Evolutionary conservation across 2,888 invertebrate genomes (phyloP), one percentile per base, ranked within the genome.

Genomic region (Drosophila formosana): DNA sequence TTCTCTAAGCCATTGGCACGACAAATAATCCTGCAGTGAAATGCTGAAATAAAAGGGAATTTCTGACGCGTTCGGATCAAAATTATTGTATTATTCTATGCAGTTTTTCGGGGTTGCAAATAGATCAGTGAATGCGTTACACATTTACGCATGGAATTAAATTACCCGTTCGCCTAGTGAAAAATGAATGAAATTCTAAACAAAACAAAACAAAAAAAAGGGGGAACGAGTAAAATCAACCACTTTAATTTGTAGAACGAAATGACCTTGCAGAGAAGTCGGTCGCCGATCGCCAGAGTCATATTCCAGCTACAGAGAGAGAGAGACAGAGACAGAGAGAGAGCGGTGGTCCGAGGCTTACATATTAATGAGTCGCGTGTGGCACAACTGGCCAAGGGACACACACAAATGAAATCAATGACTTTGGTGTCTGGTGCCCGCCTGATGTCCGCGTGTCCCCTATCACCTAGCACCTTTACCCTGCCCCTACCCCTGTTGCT

Each of bases 321-420:
- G 28, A 18, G 26, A 50, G 23, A 45, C 3, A 41, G n/a, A 30
- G 28, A 49, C 26, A 18, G 2, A 37, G 18, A 23, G 53, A 23
- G 4, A n/a, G 9, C 53, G 55, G 25, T 50, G 55, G 58, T 49
- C 69, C 43, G 49, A 67, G 57, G 52, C 64, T 63, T 72, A 70
- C 82, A 84, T 82, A 82, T 77, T 84, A 82, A 82, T 84, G 81
- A 83, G 83, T 60, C 75, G 81, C 73, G 72, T 73, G 80, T 72
- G 78, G 78, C 78, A 78, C 63, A 66, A 47, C 51, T 32, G 53
- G 55, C 47, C 51, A 49, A 66, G 50, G 47, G 46, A 62, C 57
- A 55, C 71, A 68, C 65, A 37, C 66, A 49, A 78, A 67, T 75
- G 72, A 73, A 81, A 81, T 80, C 80, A 81, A 79, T 77, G 81